Base-by-base conservation (phyloP, 2,888 invertebrate genomes). In the Alviniconcha strummeri region DNA sequence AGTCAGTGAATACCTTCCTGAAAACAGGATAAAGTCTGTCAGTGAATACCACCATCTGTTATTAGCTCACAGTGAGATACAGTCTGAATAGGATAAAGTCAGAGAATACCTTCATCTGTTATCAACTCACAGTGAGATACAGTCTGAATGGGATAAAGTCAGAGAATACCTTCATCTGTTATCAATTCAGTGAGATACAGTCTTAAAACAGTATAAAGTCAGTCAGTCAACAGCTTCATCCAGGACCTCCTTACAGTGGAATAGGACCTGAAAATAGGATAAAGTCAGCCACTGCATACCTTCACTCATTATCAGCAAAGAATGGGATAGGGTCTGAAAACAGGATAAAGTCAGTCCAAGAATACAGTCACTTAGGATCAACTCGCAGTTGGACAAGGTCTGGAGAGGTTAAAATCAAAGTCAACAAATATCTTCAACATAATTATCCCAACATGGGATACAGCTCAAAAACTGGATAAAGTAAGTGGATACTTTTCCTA, bases 381-480 rank as follows among this genome's bases (percentile, higher is more conserved):
- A 36, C 36, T 36, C 36, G 3, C 36, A 36, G 3, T 3, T 36
- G 36, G 36, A 36, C 36, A 36, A 36, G 36, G 36, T 36, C 36
- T 36, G 36, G 36, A 94, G 94, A 80, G 7, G 55, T 5, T 36
- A 36, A 36, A 36, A 36, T 36, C 36, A 36, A 36, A 36, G 36
- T 36, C 36, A 36, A 36, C 36, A 96, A 90, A 99, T 98, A 17
- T 99, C 99, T 94, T 98, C 98, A 94, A 99, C 99, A 99, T 91
- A 91, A 99, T 98, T 90, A 98, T 94, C 94, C 99, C 99, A 94
- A 99, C 99, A 94, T 99, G 99, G 5, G 99, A 99, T 86, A 99
- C 95, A 90, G 98, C 98, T 98, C 99, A 95, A 0, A 94, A 93
- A 80, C 8, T 55, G 9, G 36, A 36, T 36, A 36, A 36, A 36